Evolutionary conservation across 2,888 invertebrate genomes (phyloP), one percentile per base, ranked within the genome.

Genomic region (Terebella lapidaria): DNA sequence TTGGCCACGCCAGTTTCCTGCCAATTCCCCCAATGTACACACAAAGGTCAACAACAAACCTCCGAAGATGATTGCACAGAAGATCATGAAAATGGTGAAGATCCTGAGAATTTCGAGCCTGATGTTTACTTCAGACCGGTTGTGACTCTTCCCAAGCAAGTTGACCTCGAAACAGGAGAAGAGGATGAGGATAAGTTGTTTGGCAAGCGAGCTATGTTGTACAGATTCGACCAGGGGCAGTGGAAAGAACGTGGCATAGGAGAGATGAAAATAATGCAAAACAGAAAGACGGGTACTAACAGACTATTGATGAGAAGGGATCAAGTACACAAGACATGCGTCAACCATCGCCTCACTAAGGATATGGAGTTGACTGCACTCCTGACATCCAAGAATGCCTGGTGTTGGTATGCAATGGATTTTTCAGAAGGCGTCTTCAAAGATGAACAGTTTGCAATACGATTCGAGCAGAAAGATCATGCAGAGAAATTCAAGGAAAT

Each of bases 221-320:
- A 86, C 80, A 86, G 93, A 1, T 90, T 58, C 56, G 85, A 84
- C 0, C 86, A 87, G 2, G 89, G 88, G 63, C 91, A 93, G 75
- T 95, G 94, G 94, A 93, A 92, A 74, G 94, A 95, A 77, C 87
- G 94, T 63, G 94, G 94, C 1, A 83, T 90, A 57, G 94, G 94
- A 1, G 86, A 86, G 62, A 85, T 94, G 49, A 94, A 94, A 79
- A 85, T 95, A 22, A 82, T 94, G 10, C 63, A 62, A 28, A 69
- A 74, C 62, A 67, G 65, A 27, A 62, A 60, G 24, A 88, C 64
- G 0, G 62, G 66, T 5, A 65, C 86, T 86, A 47, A 87, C 87
- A 84, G 93, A 49, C 84, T 94, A n/a, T 80, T 95, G 1, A 94
- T 95, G 94, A 85, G 94, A 58, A 85, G 94, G 58, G 94, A 95